Base-by-base conservation (phyloP, 53 echinoderm and acorn worm species). In the Crossaster papposus region DNA sequence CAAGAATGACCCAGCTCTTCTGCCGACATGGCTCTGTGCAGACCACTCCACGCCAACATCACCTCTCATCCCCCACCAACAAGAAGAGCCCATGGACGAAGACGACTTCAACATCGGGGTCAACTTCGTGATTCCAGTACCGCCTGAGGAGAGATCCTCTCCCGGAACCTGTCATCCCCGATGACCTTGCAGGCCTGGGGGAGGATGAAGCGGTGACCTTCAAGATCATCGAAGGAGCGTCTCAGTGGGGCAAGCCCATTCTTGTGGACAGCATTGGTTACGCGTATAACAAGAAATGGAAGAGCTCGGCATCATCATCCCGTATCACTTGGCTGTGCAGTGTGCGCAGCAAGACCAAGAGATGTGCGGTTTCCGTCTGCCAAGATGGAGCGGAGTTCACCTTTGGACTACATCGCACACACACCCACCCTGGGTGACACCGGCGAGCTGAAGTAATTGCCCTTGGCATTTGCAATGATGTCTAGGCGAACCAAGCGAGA, bases 401-500 rank as follows among this genome's bases (percentile, higher is more conserved):
- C n/a, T 36, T 82, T 14, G 68, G 82, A 6, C 14, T 82, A 31
- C 65, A 65, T 44, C 8, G 4, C 13, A 5, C 2, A 2, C 65
- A 82, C 82, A 82, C 26, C 37, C 82, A 82, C 24, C 36, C 68
- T 9, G 8, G 88, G 82, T n/a, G 82, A 82, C 2, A 8, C 55
- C 13, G 64, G 78, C 1, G 72, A 63, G 22, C 15, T 80, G 0
- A 94, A 94, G 73, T 86, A 94, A 44, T 86, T 94, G 7, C 91
- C 94, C 90, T 94, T 5, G 54, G 63, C 15, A 92, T 94, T n/a
- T 24, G 82, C 70, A 37, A 32, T 94, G 85, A 94, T 94, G 92
- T 94, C 91, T 13, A 90, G 65, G 4, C 29, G 72, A 11, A 51
- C 55, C 51, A 81, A 81, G 32, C 2, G 80, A 13, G 94, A 94